These are phyloP conservation scores for Rhynchotus rufescens DNA, from an alignment of 2,797 vertebrate species.

Conservation along the genomic window DNA sequence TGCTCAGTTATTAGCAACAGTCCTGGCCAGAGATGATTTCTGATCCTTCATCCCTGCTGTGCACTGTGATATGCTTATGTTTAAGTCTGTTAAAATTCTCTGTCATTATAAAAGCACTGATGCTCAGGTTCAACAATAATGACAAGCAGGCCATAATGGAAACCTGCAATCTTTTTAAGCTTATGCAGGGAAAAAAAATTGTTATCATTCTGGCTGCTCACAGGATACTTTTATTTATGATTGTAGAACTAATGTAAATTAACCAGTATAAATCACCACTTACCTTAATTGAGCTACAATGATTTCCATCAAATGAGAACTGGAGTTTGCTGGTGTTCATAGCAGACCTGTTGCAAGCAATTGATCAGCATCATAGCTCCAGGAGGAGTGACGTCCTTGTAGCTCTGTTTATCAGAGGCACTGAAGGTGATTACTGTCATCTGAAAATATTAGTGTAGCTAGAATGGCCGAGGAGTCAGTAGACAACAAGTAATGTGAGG, in stretches of 20 bases:
- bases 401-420: neutral
- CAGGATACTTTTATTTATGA: neutral
- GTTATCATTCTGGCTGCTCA: neutral
- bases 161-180: neutral
- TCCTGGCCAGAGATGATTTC: neutral
- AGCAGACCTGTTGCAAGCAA: neutral
- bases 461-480: neutral
- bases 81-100: neutral
- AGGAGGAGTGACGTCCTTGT: neutral
- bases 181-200: neutral
- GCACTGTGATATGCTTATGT: neutral
- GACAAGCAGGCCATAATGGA: neutral
- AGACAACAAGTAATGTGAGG: neutral
- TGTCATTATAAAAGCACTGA: neutral
- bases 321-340: neutral
- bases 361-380: neutral
- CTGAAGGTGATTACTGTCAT: neutral
- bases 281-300: neutral
- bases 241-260: neutral
- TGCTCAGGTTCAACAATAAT: neutral
- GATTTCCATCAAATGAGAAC: neutral
- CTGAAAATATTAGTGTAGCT: neutral
- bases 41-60: neutral
- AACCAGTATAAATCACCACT: neutral
- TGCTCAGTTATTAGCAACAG: neutral